Percentiles rank a stretch among this genome's conserved stretches.
These are phyloP conservation scores for Riparia riparia DNA, from an alignment of 2,113 vertebrate genomes.

Conservation along the genomic window DNA sequence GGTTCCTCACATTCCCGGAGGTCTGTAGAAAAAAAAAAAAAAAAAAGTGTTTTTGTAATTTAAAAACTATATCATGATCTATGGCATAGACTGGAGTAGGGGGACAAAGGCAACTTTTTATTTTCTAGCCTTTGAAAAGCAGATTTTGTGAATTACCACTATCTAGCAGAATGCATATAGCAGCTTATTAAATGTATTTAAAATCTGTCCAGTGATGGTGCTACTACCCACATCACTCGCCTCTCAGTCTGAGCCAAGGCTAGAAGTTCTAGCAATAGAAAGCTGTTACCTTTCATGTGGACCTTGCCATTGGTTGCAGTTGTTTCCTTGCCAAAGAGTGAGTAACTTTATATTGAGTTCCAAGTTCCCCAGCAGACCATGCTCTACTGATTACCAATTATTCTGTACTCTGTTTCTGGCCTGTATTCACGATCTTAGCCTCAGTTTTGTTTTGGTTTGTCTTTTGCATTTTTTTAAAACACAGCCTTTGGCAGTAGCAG, in stretches of 20 bases:
- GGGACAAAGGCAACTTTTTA: background rate
- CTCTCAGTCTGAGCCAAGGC: background rate
- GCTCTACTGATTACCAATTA: conserved; percentile 2
- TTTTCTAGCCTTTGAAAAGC: background rate
- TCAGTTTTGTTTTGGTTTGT: background rate
- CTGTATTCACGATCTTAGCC: background rate
- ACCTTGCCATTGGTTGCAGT: background rate
- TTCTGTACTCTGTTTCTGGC: background rate
- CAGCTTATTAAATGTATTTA: background rate
- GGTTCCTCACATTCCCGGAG: background rate
- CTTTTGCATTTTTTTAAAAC: background rate
- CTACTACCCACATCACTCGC: background rate
- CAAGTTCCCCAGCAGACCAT: background rate
- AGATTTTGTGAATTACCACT: background rate
- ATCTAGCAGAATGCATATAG: background rate
- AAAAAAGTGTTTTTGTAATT: background rate
- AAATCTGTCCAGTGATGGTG: background rate
- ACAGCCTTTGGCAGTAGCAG: background rate
- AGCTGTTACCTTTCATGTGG: background rate
- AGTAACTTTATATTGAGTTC: background rate
- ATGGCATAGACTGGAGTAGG: background rate
- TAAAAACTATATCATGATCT: background rate
- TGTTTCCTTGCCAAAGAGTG: conserved; percentile 1
- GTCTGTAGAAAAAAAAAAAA: background rate
- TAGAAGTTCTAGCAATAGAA: background rate